Percentiles rank a stretch among this genome's conserved stretches.
These are phyloP conservation scores for Gorsachius goisagi DNA, from an alignment of 2,113 vertebrate species.

Conservation along the genomic window DNA sequence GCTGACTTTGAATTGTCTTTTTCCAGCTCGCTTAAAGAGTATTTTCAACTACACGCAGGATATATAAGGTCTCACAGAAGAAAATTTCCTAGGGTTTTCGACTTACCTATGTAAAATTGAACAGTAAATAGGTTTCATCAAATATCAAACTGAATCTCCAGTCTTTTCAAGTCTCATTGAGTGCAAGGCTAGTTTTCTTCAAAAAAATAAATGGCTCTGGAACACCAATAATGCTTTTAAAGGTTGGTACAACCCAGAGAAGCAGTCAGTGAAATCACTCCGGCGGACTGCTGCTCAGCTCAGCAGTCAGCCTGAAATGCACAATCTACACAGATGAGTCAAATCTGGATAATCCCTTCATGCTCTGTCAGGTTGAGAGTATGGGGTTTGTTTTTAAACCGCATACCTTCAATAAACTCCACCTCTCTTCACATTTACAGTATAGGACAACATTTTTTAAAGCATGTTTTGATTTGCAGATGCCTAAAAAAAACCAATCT, in stretches of 20 bases:
- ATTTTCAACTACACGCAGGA: background rate
- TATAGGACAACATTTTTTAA: background rate
- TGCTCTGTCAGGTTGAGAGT: constrained; percentile 7
- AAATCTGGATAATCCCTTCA: constrained; percentile 54
- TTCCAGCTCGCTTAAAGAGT: background rate
- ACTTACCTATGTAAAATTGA: background rate
- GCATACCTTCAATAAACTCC: background rate
- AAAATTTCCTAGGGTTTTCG: background rate
- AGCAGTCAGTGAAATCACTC: background rate
- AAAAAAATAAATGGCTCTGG: background rate
- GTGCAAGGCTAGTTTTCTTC: background rate
- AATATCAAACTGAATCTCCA: background rate
- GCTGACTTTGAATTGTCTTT: background rate
- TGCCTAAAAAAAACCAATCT: background rate
- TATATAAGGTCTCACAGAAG: background rate
- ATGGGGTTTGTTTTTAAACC: constrained; percentile 12
- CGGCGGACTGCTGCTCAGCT: background rate
- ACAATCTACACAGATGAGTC: constrained; percentile 46
- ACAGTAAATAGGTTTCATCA: background rate
- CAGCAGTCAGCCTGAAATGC: constrained; percentile 30
- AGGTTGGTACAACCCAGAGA: background rate
- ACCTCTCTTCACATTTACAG: background rate
- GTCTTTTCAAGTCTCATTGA: background rate
- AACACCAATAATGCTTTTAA: background rate
- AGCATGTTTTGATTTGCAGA: background rate